Conservation (phyloP, 2,888 invertebrate genomes). For the Coremacera marginata region DNA sequence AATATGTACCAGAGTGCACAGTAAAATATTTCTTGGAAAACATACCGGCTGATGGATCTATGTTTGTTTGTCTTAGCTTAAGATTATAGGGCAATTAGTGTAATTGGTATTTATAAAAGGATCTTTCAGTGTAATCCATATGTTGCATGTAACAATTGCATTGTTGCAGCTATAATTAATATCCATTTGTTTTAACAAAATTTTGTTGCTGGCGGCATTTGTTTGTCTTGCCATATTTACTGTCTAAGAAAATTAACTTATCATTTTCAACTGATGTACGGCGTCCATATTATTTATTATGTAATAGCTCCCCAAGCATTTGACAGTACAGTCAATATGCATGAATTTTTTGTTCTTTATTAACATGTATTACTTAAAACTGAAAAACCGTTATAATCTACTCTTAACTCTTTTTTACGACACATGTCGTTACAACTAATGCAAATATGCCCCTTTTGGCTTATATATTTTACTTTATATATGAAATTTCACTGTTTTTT, state of each 20-base stretch:
- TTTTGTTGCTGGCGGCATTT: not conserved
- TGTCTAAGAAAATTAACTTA: not conserved
- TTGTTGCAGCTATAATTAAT: slow-evolving; percentile 48
- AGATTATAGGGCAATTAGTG: slow-evolving; percentile 47
- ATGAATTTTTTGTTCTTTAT: not conserved
- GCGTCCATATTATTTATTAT: too few relatives aligned
- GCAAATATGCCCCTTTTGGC: too few relatives aligned
- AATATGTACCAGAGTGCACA: too few relatives aligned
- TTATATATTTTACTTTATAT: too few relatives aligned
- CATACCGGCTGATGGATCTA: not conserved
- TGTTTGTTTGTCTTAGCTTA: not conserved
- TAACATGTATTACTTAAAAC: too few relatives aligned
- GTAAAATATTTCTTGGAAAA: not conserved
- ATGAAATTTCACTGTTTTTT: too few relatives aligned
- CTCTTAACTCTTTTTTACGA: too few relatives aligned
- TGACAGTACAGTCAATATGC: not conserved
- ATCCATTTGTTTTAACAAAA: slow-evolving; percentile 44
- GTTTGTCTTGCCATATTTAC: not conserved
- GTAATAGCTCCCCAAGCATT: not conserved
- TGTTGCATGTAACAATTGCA: slow-evolving; percentile 26
- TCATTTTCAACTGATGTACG: too few relatives aligned
- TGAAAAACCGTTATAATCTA: too few relatives aligned
- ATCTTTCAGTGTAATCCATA: slow-evolving; percentile 46
- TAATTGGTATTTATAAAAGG: slow-evolving; percentile 51
- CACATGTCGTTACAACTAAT: too few relatives aligned